Evolutionary conservation across 2,888 invertebrate species (phyloP).

Genomic region (Cyaniris semiargus): DNA sequence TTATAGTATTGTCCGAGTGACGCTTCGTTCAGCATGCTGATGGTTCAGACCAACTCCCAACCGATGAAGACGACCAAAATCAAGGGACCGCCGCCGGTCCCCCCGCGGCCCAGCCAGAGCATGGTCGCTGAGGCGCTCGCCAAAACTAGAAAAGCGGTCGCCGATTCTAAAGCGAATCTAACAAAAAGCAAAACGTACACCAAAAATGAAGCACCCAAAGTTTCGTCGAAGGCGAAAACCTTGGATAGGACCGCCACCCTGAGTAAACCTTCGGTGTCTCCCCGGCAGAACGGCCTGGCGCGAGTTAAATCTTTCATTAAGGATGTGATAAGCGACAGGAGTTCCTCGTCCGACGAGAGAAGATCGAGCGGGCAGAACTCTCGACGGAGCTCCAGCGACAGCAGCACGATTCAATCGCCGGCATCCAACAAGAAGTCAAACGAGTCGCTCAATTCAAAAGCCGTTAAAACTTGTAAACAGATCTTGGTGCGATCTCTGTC

Average conservation of each 20-base stretch:
- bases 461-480: constrained; percentile 75
- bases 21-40: constrained; percentile 71
- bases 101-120: constrained; percentile 88
- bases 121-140: constrained; percentile 87
- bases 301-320: constrained; percentile 77
- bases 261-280: constrained; percentile 61
- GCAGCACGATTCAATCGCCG: constrained; percentile 64
- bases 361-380: constrained; percentile 73
- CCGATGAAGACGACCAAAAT: constrained; percentile 74
- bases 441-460: constrained; percentile 71
- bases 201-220: constrained; percentile 59
- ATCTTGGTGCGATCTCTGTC: constrained; percentile 75
- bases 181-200: constrained; percentile 66
- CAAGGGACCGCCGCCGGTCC: constrained; percentile 88
- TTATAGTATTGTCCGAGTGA: constrained; percentile 77
- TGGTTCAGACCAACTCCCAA: constrained; percentile 81
- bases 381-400: constrained; percentile 72
- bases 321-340: constrained; percentile 77
- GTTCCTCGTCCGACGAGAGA: constrained; percentile 73
- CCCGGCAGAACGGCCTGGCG: constrained; percentile 75
- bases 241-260: constrained; percentile 62
- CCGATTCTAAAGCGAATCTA: constrained; percentile 70
- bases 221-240: constrained; percentile 64
- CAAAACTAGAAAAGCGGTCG: constrained; percentile 81
- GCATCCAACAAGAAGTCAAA: constrained; percentile 65